Conservation (phyloP, 2,113 vertebrate species). For the Passerina amoena region DNA sequence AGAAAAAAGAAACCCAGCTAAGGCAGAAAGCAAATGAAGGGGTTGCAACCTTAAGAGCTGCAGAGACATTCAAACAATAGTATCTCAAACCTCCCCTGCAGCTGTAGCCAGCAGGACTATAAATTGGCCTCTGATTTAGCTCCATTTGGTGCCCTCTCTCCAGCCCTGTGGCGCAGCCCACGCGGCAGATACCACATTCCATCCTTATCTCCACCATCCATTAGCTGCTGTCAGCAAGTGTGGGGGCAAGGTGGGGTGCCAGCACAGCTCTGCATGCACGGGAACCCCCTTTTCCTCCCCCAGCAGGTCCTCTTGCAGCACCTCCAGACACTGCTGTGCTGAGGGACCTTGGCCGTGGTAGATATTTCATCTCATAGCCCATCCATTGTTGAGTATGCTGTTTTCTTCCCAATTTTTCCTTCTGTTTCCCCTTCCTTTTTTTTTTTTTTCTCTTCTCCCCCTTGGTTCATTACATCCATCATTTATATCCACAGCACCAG, state of each 20-base stretch:
- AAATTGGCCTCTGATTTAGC: constrained; percentile 24
- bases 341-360: not conserved
- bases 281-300: not conserved
- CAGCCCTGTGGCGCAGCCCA: rapidly evolving
- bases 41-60: not conserved
- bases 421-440: not conserved
- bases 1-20: not conserved
- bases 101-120: not conserved
- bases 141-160: not conserved
- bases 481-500: constrained; percentile 46
- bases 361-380: constrained; percentile 28
- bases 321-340: not conserved
- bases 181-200: rapidly evolving
- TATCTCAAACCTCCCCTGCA: not conserved
- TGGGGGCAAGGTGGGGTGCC: not conserved
- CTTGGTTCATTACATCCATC: constrained; percentile 44
- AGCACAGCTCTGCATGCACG: rapidly evolving
- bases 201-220: not conserved
- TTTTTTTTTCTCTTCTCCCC: constrained; percentile 19
- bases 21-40: constrained; percentile 7
- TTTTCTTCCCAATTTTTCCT: not conserved
- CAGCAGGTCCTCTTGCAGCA: not conserved
- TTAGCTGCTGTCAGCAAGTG: not conserved
- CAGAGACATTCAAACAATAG: not conserved
- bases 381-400: not conserved